These are phyloP conservation scores for Chamaetylas fuelleborni DNA, from an alignment of 2,113 vertebrate genomes.

Conservation along the genomic window DNA sequence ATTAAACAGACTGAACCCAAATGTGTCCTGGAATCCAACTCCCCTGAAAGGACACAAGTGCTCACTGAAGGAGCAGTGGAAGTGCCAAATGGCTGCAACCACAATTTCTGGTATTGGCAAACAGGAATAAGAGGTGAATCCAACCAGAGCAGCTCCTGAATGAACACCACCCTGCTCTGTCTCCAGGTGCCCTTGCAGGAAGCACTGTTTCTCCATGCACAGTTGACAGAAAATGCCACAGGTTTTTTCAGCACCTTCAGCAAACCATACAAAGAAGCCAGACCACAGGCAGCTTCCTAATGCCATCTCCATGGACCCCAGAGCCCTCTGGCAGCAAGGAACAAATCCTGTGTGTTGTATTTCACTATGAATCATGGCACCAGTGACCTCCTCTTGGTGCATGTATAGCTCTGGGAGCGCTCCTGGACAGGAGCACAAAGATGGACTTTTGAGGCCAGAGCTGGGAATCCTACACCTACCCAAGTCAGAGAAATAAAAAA, in stretches of 20 bases:
- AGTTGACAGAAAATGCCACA: not conserved
- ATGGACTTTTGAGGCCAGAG: not conserved
- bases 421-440: not conserved
- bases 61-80: not conserved
- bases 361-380: too few relatives aligned
- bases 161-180: not conserved
- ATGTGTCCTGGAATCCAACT: not conserved
- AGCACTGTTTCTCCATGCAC: not conserved
- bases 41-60: not conserved
- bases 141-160: not conserved
- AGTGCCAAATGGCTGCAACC: not conserved
- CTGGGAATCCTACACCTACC: not conserved
- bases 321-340: not conserved
- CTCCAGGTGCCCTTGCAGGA: not conserved
- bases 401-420: not conserved
- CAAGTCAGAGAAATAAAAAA: not conserved
- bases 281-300: not conserved
- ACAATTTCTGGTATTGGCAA: not conserved
- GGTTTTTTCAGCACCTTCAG: not conserved
- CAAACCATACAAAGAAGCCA: not conserved
- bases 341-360: too few relatives aligned
- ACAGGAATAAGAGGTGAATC: not conserved
- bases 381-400: accelerated
- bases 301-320: accelerated
- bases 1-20: not conserved